Percentiles rank a stretch among this genome's conserved stretches.
Evolutionary conservation across 92 coral and sea anemone species (phyloP).

Genomic region (Heteractis magnifica): DNA sequence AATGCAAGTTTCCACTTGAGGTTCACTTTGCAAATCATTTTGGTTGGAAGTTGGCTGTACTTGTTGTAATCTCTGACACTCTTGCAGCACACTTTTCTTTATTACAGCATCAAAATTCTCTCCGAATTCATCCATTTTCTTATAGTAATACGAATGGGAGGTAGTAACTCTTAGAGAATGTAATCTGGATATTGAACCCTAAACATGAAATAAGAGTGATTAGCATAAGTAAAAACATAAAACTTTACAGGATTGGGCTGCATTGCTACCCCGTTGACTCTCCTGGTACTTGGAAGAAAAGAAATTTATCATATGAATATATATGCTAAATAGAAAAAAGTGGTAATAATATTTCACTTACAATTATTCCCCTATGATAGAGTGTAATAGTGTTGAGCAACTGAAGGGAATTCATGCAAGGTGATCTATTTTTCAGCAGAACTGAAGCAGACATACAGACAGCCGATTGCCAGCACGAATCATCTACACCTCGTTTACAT

Average conservation of each 20-base stretch:
- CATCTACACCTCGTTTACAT: conserved; percentile 37
- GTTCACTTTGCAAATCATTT: conserved; percentile 3
- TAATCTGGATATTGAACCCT: conserved; percentile 27
- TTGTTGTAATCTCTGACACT: conserved; percentile 22
- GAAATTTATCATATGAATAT: conserved; percentile 4
- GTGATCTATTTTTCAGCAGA: conserved; percentile 50
- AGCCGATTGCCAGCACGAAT: conserved; percentile 28
- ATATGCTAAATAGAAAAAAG: conserved; percentile 5
- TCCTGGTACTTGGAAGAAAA: conserved; percentile 7
- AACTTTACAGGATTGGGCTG: conserved; percentile 14
- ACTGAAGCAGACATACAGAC: conserved; percentile 47
- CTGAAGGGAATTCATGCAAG: conserved; percentile 48
- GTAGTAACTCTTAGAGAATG: conserved; percentile 42
- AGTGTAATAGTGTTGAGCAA: conserved; percentile 35
- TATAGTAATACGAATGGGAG: conserved; percentile 36
- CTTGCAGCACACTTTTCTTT: conserved; percentile 20
- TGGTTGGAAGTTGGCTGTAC: conserved; percentile 16
- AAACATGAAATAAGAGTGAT: conserved; percentile 1
- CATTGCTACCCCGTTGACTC: background rate
- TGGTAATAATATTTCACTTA: conserved; percentile 26
- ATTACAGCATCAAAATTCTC: conserved; percentile 34
- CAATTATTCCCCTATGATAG: conserved; percentile 42
- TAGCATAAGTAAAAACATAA: conserved; percentile 1
- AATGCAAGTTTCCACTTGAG: conserved; percentile 11
- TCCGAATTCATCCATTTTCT: conserved; percentile 47